Conservation (phyloP, 2,888 invertebrate species). For the Labia minor region DNA sequence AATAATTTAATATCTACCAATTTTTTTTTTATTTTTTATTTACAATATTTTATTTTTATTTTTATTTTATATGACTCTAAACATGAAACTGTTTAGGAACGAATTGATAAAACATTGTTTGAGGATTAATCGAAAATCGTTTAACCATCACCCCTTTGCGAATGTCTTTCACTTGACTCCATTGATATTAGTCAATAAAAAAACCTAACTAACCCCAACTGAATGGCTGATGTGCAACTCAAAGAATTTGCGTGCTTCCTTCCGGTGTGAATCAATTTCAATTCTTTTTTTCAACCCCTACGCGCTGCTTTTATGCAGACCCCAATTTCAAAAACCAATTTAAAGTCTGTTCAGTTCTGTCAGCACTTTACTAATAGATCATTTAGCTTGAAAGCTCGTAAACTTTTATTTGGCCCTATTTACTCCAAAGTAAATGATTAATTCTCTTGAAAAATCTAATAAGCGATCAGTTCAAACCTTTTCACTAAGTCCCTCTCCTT, state of each 20-base stretch:
- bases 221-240: not conserved
- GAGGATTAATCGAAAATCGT: slow-evolving; percentile 17
- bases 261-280: slow-evolving; percentile 8
- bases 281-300: not conserved
- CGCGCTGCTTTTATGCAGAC: not conserved
- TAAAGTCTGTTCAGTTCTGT: slow-evolving; percentile 6
- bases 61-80: too few species aligned
- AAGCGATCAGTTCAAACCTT: not conserved
- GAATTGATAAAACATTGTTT: too few species aligned
- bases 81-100: too few species aligned
- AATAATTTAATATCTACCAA: too few species aligned
- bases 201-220: not conserved
- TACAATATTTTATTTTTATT: too few species aligned
- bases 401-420: slow-evolving; percentile 6
- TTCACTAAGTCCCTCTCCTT: not conserved
- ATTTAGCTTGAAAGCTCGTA: slow-evolving; percentile 13
- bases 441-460: slow-evolving; percentile 8
- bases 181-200: too few species aligned
- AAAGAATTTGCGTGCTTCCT: not conserved
- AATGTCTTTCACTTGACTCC: slow-evolving; percentile 17
- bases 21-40: too few species aligned
- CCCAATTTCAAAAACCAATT: slow-evolving; percentile 13
- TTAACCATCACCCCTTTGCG: not conserved
- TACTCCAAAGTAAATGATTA: slow-evolving; percentile 4
- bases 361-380: slow-evolving; percentile 13